A percentile compares a stretch with the other conserved stretches of the same genome.
These are phyloP conservation scores for Nemapogon koenigi DNA, from an alignment of 2,888 invertebrate genomes.

Conservation along the genomic window DNA sequence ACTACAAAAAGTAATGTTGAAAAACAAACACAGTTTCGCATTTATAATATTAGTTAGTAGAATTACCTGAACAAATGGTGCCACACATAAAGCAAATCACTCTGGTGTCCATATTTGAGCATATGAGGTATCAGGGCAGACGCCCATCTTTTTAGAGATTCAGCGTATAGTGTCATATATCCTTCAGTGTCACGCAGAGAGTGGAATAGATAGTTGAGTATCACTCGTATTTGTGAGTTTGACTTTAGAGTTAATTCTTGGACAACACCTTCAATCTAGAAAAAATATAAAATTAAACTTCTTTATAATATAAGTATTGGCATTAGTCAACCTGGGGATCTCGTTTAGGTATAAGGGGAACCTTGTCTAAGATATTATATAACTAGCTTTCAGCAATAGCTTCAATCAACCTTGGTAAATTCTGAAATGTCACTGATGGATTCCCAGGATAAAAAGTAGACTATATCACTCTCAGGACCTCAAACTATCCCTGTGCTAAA, in stretches of 20 bases:
- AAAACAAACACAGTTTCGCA: too few relatives aligned
- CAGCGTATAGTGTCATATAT: conserved; percentile 24
- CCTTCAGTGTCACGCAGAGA: conserved; percentile 35
- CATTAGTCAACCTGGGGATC: not conserved
- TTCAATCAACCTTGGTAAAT: too few relatives aligned
- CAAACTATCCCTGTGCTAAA: too few relatives aligned
- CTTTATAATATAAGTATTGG: not conserved
- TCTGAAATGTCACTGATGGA: too few relatives aligned
- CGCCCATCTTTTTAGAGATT: conserved; percentile 46
- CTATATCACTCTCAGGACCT: too few relatives aligned
- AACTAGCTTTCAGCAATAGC: not conserved
- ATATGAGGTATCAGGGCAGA: conserved; percentile 29
- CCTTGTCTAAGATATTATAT: not conserved
- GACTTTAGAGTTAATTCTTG: conserved; percentile 30
- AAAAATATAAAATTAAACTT: conserved; percentile 10
- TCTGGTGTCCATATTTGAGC: conserved; percentile 29
- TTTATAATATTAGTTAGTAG: too few relatives aligned
- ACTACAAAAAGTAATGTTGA: too few relatives aligned
- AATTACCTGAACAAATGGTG: conserved; percentile 42
- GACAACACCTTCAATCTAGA: conserved; percentile 45
- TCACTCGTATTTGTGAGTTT: conserved; percentile 36
- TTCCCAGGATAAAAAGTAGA: too few relatives aligned
- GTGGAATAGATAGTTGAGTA: conserved; percentile 33
- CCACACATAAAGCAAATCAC: conserved; percentile 38
- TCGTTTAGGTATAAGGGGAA: too few relatives aligned